A percentile compares a stretch with the other conserved stretches of the same genome.
Evolutionary conservation across 2,797 vertebrate genomes (phyloP).

Genomic region (Bufotes viridis): DNA sequence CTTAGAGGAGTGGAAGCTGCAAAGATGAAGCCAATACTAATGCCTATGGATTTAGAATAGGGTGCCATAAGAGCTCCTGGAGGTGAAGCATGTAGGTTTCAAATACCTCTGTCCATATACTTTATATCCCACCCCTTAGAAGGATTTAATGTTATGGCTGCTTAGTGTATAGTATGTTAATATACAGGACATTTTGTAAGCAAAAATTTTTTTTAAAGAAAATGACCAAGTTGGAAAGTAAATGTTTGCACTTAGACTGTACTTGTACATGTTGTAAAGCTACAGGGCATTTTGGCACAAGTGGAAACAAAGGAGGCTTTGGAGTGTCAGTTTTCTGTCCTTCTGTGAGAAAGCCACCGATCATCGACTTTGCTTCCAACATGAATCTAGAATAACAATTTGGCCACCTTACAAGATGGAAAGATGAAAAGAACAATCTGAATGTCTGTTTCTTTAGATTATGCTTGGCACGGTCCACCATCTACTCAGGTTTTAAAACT

Average conservation of each 20-base stretch:
- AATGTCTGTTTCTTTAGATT: conserved; percentile 8
- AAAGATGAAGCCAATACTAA: too few species aligned
- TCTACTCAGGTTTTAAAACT: background rate
- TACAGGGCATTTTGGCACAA: background rate
- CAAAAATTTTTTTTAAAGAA: background rate
- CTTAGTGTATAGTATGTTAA: background rate
- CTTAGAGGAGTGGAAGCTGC: too few species aligned
- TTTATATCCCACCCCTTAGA: background rate
- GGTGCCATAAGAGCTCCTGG: too few species aligned
- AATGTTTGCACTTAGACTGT: background rate
- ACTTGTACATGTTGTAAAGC: background rate
- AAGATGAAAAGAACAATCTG: conserved; percentile 9
- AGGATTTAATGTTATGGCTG: background rate
- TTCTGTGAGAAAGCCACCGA: conserved; percentile 3
- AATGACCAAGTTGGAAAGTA: background rate
- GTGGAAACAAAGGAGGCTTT: conserved; percentile 6
- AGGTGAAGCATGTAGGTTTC: too few species aligned
- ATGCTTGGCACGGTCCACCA: background rate
- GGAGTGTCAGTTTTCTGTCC: conserved; percentile 12
- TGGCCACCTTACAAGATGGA: background rate
- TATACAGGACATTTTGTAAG: background rate
- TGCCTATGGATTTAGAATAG: too few species aligned
- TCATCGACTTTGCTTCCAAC: conserved; percentile 14
- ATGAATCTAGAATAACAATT: conserved; percentile 23
- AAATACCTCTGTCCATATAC: too few species aligned